These are phyloP conservation scores for Paracyclopina nana DNA, from an alignment of 1,140 invertebrate genomes.

Conservation along the genomic window DNA sequence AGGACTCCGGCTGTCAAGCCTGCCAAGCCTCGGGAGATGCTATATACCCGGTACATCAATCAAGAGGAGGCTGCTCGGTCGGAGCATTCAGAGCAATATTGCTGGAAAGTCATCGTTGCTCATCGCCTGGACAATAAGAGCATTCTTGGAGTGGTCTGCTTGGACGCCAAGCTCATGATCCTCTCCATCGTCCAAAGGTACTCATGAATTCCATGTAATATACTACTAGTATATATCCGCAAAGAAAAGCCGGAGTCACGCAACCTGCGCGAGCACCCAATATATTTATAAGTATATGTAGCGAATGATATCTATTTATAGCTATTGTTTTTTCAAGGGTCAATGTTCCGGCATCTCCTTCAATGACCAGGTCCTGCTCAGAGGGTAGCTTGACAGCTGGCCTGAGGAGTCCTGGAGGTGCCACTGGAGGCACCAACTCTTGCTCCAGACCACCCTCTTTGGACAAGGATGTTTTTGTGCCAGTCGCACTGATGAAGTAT, in stretches of 20 bases:
- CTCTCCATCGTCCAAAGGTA: constrained; percentile 42
- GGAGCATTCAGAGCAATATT: too few relatives aligned
- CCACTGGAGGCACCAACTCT: constrained; percentile 19
- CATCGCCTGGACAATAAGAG: constrained; percentile 34
- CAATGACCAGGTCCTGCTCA: too few relatives aligned
- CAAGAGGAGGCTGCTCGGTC: constrained; percentile 31
- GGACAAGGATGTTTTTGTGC: constrained; percentile 33
- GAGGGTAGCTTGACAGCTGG: too few relatives aligned
- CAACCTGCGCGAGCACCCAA: too few relatives aligned
- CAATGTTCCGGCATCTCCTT: too few relatives aligned
- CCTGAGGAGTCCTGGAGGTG: too few relatives aligned
- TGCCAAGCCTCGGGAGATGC: constrained; percentile 38
- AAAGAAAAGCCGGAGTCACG: too few relatives aligned
- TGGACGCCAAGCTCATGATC: constrained; percentile 38
- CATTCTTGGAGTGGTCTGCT: constrained; percentile 41
- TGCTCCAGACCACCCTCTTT: constrained; percentile 23
- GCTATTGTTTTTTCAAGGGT: too few relatives aligned
- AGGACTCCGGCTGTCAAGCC: constrained; percentile 29
- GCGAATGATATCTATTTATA: too few relatives aligned
- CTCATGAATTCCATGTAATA: too few relatives aligned
- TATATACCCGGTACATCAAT: constrained; percentile 38
- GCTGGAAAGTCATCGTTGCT: constrained; percentile 42
- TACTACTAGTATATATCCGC: too few relatives aligned
- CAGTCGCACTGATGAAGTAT: constrained; percentile 41
- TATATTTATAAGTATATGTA: too few relatives aligned